Percentiles rank a stretch among this genome's conserved stretches.
These are phyloP conservation scores for Oligia strigilis DNA, from an alignment of 2,888 invertebrate species.

Conservation along the genomic window DNA sequence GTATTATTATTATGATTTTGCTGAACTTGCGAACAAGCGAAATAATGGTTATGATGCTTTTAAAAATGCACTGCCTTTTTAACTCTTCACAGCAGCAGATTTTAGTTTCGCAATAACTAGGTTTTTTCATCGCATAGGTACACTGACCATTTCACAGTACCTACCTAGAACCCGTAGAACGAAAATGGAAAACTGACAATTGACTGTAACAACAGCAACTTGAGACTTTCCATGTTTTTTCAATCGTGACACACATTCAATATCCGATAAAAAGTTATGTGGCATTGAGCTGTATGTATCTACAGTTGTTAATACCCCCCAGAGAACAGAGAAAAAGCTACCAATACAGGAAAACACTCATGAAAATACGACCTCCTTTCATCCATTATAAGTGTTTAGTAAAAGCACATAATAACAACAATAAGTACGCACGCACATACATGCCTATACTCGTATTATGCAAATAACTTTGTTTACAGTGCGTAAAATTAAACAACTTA, in stretches of 20 bases:
- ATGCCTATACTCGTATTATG: background rate
- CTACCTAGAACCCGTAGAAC: background rate
- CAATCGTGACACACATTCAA: background rate
- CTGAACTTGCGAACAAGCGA: background rate
- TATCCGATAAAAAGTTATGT: slow-evolving; percentile 8
- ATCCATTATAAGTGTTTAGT: background rate
- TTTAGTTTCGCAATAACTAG: no score
- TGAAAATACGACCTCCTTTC: background rate
- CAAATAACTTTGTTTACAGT: slow-evolving; percentile 16
- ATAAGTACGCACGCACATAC: background rate
- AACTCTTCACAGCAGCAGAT: background rate
- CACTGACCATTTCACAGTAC: no score
- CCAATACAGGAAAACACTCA: background rate
- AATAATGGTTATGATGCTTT: background rate
- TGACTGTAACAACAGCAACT: background rate
- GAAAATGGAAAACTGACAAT: background rate
- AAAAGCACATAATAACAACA: background rate
- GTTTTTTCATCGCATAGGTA: background rate
- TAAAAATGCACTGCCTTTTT: background rate
- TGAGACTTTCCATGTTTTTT: no score
- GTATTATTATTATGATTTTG: background rate
- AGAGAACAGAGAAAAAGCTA: background rate
- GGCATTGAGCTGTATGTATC: background rate
- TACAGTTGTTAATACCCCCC: background rate
- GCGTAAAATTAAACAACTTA: slow-evolving; percentile 38